phyloP scores from a whole-genome alignment of 2,797 vertebrate genomes.

The Erpetoichthys calabaricus region DNA sequence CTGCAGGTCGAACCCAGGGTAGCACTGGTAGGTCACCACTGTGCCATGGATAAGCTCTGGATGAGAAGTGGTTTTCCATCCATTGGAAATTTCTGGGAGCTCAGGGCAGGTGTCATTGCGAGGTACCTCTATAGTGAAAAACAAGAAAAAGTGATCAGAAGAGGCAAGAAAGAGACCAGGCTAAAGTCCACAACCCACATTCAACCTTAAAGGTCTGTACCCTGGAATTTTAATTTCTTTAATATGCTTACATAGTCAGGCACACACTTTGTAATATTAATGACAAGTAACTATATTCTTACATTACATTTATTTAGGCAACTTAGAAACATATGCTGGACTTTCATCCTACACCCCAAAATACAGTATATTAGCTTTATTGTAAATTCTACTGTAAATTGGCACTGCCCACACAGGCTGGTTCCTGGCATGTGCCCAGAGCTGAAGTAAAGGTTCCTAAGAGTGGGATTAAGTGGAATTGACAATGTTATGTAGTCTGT shows the following conservation, averaged over 20 bases:
- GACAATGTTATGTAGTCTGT: neutral
- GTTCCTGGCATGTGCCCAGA: too few species aligned
- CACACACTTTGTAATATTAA: too few species aligned
- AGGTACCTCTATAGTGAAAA: slow-evolving; percentile 60
- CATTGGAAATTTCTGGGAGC: slow-evolving; percentile 79
- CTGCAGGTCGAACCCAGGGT: slow-evolving; percentile 73
- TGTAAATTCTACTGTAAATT: too few species aligned
- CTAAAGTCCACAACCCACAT: too few species aligned
- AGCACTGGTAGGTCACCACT: slow-evolving; percentile 87
- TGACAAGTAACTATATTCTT: too few species aligned
- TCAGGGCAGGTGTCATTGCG: slow-evolving; percentile 90
- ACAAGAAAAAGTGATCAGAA: neutral
- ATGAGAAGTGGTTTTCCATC: slow-evolving; percentile 85
- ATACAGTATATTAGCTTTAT: too few species aligned
- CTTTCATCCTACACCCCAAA: too few species aligned
- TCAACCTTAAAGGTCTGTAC: neutral
- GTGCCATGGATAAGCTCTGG: slow-evolving; percentile 84
- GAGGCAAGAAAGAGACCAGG: neutral
- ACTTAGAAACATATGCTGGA: too few species aligned
- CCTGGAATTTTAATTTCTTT: neutral
- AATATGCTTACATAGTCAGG: too few species aligned
- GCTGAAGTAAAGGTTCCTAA: too few species aligned
- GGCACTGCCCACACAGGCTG: too few species aligned
- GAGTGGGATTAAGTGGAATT: neutral
- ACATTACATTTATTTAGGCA: too few species aligned